Evolutionary conservation across 1,140 invertebrate genomes (phyloP), one percentile per base, ranked within the genome.

Genomic region (Hestina assimilis): DNA sequence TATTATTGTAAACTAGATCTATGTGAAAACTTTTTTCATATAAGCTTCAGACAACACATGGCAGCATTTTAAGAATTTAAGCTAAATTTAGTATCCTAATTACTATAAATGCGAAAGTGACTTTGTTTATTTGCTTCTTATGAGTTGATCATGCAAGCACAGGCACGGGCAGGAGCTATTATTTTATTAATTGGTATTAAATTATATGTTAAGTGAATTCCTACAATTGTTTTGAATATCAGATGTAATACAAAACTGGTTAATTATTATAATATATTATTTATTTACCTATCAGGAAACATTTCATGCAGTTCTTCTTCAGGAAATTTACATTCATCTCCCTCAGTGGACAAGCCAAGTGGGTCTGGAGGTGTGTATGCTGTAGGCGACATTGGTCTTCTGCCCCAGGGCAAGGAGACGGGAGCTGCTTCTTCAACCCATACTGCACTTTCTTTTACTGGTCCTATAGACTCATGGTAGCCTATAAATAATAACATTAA

Each of bases 361-460:
- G 97, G 97, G 90, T 99, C 97, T 70, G 98, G 96, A 64, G 96
- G 94, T 46, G 95, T 94, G 74, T 96, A 93, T 35, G 93, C 93
- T n/a, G 94, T 94, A 1, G 96, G 94, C 0, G 94, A 94, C 51
- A 97, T 89, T 1, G 96, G 93, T 66, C 96, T 88, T 35, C 95
- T 91, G 19, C 96, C 93, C 93, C 95, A 95, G 46, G 93, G 91
- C 29, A 94, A 90, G 57, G 92, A 94, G 47, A 94, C 92, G 2
- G 93, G 89, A 2, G 93, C 93, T 23, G 94, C 94, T 89, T 98
- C 98, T 88, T 99, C 98, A 0, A 99, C 96, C 98, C 98, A 99
- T 6, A 99, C 97, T n/a, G 97, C 96, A 71, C 96, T 98, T 82
- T 99, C 98, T 87, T 99, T 98, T 47, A 99, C 92, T 1, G 98